Evolutionary conservation across 2,797 vertebrate species (phyloP), one percentile per base, ranked within the genome.

Genomic region (Notolabrus celidotus): DNA sequence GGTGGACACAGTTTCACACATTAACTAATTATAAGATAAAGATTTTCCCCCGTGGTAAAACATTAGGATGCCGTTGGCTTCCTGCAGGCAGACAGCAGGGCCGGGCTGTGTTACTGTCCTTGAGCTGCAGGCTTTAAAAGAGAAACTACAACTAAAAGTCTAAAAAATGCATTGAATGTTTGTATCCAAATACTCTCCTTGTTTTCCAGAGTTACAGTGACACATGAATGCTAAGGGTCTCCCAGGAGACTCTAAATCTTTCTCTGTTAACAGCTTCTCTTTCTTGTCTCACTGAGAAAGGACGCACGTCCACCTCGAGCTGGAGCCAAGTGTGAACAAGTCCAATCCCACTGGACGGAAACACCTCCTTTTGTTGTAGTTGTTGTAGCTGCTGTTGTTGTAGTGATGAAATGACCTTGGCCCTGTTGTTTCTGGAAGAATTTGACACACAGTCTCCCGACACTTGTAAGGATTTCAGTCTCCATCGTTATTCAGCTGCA

Each of bases 391-490:
- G 55, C 39, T 62, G 50, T 46, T 54, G 45, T 22, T 53, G 36
- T 29, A n/a, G 47, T 14, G 52, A 25, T n/a, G 29, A 41, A 65
- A 46, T 69, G 71, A 78, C 82, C 74, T 85, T 74, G 78, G 54
- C 61, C 58, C 67, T 46, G 22, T 16, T 71, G 51, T 52, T 22
- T 60, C 15, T 20, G 11, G 39, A 72, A 36, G 68, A 58, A 47
- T 69, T 36, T 20, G 16, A 74, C 71, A 75, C 43, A 65, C 80
- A 76, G 54, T 29, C 53, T 5, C 23, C 15, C 29, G 45, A 71
- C 4, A 11, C 31, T 43, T 41, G 47, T 39, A 27, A 52, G 60
- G 19, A 19, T 54, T 56, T 62, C 22, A 10, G 11, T 49, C 31
- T 41, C 36, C 38, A 59, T 77, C 57, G n/a, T 17, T 42, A 10